A percentile compares a stretch with the other conserved stretches of the same genome.
Conservation (phyloP, 2,797 vertebrate species). For the Gila robusta region DNA sequence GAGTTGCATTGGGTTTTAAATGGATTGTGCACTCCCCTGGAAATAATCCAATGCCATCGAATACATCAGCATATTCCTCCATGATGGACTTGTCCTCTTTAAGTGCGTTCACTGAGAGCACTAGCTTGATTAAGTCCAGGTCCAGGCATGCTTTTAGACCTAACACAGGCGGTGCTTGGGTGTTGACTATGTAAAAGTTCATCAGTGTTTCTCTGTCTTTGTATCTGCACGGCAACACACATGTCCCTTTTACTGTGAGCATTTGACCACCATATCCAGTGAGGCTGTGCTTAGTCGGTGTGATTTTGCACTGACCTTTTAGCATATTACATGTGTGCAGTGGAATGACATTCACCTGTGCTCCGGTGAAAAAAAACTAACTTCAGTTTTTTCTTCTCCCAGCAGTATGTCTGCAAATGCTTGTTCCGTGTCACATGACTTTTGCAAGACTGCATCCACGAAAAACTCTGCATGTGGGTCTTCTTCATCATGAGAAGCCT, state of each 20-base stretch:
- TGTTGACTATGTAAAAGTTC: slow-evolving; percentile 36
- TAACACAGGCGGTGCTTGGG: slow-evolving; percentile 30
- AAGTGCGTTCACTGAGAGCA: slow-evolving; percentile 3
- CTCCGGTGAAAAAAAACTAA: slow-evolving; percentile 32
- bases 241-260: slow-evolving; percentile 25
- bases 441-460: slow-evolving; percentile 43
- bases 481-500: not conserved
- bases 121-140: slow-evolving; percentile 46
- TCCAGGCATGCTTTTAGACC: slow-evolving; percentile 48
- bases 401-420: slow-evolving; percentile 28
- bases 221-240: slow-evolving; percentile 8
- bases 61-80: slow-evolving; percentile 1
- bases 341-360: slow-evolving; percentile 35
- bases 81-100: not conserved
- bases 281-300: not conserved
- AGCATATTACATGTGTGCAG: not conserved
- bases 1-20: not conserved
- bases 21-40: slow-evolving; percentile 4
- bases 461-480: slow-evolving; percentile 31
- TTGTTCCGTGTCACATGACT: slow-evolving; percentile 4
- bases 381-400: not conserved
- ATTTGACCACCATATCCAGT: slow-evolving; percentile 38
- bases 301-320: not conserved
- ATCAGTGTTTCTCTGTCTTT: slow-evolving; percentile 18
- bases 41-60: slow-evolving; percentile 3